Evolutionary conservation across 1,140 invertebrate species (phyloP).

Genomic region (Agrypnia vestita): DNA sequence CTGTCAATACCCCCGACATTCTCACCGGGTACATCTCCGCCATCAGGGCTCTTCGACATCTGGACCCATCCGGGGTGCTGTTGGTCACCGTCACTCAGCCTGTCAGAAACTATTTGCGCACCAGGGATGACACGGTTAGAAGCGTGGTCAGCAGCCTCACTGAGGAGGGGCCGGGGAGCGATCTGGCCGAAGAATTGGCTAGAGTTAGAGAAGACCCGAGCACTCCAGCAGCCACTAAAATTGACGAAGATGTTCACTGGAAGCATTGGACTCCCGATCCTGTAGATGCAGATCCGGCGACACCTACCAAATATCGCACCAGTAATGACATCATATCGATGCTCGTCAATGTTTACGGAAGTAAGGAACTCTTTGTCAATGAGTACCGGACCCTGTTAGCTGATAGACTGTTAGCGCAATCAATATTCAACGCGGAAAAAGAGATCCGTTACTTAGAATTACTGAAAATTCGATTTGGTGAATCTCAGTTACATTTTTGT

Average conservation of each 20-base stretch:
- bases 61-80: conserved; percentile 95
- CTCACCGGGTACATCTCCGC: conserved; percentile 96
- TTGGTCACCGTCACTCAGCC: conserved; percentile 96
- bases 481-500: conserved; percentile 95
- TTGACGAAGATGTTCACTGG: conserved; percentile 86
- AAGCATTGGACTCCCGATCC: conserved; percentile 95
- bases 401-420: conserved; percentile 91
- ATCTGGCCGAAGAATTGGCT: conserved; percentile 92
- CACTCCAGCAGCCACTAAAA: conserved; percentile 74
- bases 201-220: conserved; percentile 80
- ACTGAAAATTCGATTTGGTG: conserved; percentile 95
- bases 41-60: conserved; percentile 91
- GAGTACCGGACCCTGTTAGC: conserved; percentile 97
- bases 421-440: conserved; percentile 91
- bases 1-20: conserved; percentile 98
- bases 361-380: conserved; percentile 98
- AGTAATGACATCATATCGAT: conserved; percentile 98
- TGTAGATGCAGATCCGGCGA: conserved; percentile 87
- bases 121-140: conserved; percentile 93
- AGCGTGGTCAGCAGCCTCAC: conserved; percentile 95
- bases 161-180: conserved; percentile 90
- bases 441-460: conserved; percentile 97
- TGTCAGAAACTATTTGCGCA: conserved; percentile 88
- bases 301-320: conserved; percentile 68
- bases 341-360: conserved; percentile 98